Evolutionary conservation across 2,797 vertebrate genomes (phyloP), one percentile per base, ranked within the genome.

Genomic region (Tarsius wallacei): DNA sequence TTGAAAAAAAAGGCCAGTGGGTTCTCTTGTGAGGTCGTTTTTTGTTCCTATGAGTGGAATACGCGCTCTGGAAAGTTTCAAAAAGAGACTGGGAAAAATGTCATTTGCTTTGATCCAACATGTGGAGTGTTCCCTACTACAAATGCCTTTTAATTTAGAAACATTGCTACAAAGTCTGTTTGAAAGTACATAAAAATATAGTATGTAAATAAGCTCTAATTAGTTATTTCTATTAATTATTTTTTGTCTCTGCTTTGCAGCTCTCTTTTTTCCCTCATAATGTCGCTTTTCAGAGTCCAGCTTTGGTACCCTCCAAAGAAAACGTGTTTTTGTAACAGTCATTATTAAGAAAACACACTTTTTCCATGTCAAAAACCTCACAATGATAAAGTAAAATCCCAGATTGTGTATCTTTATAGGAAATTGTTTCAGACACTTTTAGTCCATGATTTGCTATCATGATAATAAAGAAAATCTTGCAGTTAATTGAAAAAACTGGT

Each of bases 21-120:
- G 95, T 97, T 97, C 95, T 96, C 97, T 97, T 96, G 96, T 94
- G 84, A 95, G 95, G 96, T 96, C 96, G 96, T 91, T 97, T 97
- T 98, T 98, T 98, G 97, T 98, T 97, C 95, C 83, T 97, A 42
- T 94, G 97, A 97, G 96, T 97, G 97, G 97, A 97, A 96, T 95
- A 90, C 95, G 93, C 94, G 91, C 87, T 96, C 85, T 93, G 97
- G 96, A 97, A 98, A 98, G 95, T 98, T 98, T 98, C 90, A 96
- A 90, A 98, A 98, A 97, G 97, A 97, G 92, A 82, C 93, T 71
- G 78, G 84, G 84, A 96, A 95, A 97, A 98, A 97, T 98, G 91
- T 83, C 42, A 59, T 96, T 97, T 96, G 68, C 97, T 98, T 98
- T 97, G 97, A 98, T 98, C 95, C 95, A 96, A 90, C 55, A 53